Base-by-base conservation (phyloP, 2,113 vertebrate genomes). In the Callocephalon fimbriatum region DNA sequence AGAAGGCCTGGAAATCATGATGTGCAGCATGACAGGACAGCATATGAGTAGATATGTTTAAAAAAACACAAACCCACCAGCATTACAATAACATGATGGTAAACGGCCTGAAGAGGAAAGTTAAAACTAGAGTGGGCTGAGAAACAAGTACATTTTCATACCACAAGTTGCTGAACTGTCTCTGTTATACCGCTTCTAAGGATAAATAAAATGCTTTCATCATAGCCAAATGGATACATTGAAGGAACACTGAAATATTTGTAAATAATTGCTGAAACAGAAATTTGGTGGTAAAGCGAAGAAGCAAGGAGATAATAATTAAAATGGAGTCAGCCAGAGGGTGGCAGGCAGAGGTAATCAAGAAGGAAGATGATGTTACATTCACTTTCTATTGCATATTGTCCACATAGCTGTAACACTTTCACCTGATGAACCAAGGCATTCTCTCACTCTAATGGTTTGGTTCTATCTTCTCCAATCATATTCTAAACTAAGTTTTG, bases 1-100 rank as follows among this genome's bases (percentile, higher is more conserved):
- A 40, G 35, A 56, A 22, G n/a, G 40, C 23, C n/a, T 21, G 23
- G 26, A 23, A 81, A 35, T 62, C n/a, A 45, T 0, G 0, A 47
- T 20, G 16, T 13, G 12, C 37, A 75, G 17, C 37, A 12, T 4
- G 15, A 58, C 0, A 61, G 31, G 23, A 37, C 6, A 23, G 29
- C 21, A 35, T 7, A 50, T 0, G 0, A 4, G 29, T 3, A 37
- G 10, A 5, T n/a, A 23, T 0, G 4, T 18, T 73, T 21, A 47
- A 88, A 90, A 54, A 53, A 54, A 42, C 15, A 15, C 18, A 59
- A 66, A 42, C 10, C 10, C 6, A 38, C 8, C 7, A 58, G 2
- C 13, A 63, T 23, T 40, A 62, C 15, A 81, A n/a, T 1, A 66
- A 15, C 18, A 32, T 38, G 6, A 7, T 3, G 3, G 16, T 35